Evolutionary conservation across 2,797 vertebrate species (phyloP), one percentile per base, ranked within the genome.

Genomic region (Capromys pilorides): DNA sequence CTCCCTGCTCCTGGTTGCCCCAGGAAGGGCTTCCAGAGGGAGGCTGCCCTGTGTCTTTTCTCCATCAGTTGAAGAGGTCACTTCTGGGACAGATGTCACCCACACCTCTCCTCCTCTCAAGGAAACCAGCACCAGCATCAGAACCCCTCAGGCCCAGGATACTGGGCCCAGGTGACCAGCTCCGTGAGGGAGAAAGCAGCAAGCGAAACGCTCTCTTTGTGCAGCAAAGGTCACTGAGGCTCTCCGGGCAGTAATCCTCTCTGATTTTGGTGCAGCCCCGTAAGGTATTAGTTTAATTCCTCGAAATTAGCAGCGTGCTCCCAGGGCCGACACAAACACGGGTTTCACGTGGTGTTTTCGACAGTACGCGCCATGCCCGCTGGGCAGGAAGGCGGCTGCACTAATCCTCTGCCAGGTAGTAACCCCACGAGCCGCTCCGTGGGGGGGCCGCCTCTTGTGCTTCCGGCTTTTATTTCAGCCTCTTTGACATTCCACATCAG

Each of bases 251-350:
- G 0, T 96, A 96, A 97, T 96, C 85, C 89, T 91, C 73, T 83
- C 92, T 81, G 93, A 57, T 69, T 91, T 95, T 84, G 81, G 59
- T 22, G 85, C 96, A 96, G 95, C 71, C 90, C 41, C 14, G 5
- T 24, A 75, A 88, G 64, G 97, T 90, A 94, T 95, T 95, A 92
- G 93, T 87, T 94, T 97, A 98, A 98, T 98, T 98, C 98, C 96
- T 97, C 67, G 57, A 97, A 97, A 97, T 97, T 94, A 97, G 97
- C 96, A 95, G 77, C 95, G 24, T 18, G 5, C 94, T 97, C 85
- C 78, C 21, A 87, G 96, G 96, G 96, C 94, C n/a, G 66, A 88
- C 97, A 95, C 95, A 97, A 96, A 97, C 97, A 96, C 90, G 69
- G 94, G 87, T 94, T 95, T 97, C 97, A 95, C 22, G 36, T 89